Conservation (phyloP, 2,888 invertebrate genomes). For the Lasius platythorax region DNA sequence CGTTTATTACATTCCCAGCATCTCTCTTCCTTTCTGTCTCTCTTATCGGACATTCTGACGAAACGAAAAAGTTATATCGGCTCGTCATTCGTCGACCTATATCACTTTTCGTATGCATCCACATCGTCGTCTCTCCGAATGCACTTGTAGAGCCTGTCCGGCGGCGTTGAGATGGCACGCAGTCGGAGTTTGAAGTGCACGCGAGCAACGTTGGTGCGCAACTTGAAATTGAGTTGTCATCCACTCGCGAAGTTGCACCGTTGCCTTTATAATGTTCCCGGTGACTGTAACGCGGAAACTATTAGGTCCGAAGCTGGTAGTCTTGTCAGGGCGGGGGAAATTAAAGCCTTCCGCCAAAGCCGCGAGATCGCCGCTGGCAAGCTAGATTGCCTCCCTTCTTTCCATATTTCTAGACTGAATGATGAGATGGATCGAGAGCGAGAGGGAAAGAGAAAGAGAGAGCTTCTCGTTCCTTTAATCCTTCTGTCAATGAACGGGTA, state of each 20-base stretch:
- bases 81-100: neutral
- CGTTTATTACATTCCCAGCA: neutral
- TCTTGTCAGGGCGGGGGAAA: slow-evolving; percentile 30
- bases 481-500: too few species aligned
- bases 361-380: slow-evolving; percentile 7
- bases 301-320: slow-evolving; percentile 78
- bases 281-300: slow-evolving; percentile 81
- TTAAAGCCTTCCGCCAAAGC: slow-evolving; percentile 38
- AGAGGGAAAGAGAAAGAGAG: too few species aligned
- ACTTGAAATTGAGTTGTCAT: slow-evolving; percentile 86
- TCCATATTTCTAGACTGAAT: neutral
- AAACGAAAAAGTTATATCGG: neutral
- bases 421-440: too few species aligned
- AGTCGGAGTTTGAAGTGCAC: slow-evolving; percentile 80
- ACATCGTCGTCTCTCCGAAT: slow-evolving; percentile 13
- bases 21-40: neutral
- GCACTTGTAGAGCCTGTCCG: slow-evolving; percentile 32
- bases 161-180: slow-evolving; percentile 49
- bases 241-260: slow-evolving; percentile 82
- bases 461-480: neutral
- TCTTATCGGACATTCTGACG: neutral
- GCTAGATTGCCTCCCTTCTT: neutral
- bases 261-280: slow-evolving; percentile 81
- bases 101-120: slow-evolving; percentile 4
- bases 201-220: slow-evolving; percentile 82